These are phyloP conservation scores for Cheilosia vernalis DNA, from an alignment of 2,888 invertebrate species.

Conservation along the genomic window DNA sequence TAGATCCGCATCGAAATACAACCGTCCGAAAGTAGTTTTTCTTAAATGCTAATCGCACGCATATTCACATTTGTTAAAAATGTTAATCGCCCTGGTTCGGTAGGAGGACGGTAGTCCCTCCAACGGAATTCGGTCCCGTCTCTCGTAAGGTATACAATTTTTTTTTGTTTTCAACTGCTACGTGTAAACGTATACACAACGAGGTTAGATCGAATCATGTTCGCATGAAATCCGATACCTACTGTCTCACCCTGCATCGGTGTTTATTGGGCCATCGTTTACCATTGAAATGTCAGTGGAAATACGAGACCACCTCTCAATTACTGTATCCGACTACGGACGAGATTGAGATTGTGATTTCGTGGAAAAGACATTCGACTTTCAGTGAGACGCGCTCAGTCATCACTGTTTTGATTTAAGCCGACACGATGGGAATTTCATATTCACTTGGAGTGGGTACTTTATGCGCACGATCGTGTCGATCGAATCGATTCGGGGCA, in stretches of 20 bases:
- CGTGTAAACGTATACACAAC: slow-evolving; percentile 22
- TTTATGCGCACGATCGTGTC: slow-evolving; percentile 4
- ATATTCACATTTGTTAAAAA: slow-evolving; percentile 63
- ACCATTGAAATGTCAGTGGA: slow-evolving; percentile 63
- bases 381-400: not conserved
- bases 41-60: slow-evolving; percentile 63
- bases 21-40: slow-evolving; percentile 10
- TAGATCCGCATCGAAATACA: not conserved
- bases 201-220: slow-evolving; percentile 58
- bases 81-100: slow-evolving; percentile 23
- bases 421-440: slow-evolving; percentile 17
- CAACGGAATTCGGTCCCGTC: too few relatives aligned
- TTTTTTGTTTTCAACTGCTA: slow-evolving; percentile 5
- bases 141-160: not conserved
- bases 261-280: slow-evolving; percentile 69
- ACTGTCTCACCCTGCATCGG: slow-evolving; percentile 26
- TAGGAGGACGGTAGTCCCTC: too few relatives aligned
- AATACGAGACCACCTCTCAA: slow-evolving; percentile 57
- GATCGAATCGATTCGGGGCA: slow-evolving; percentile 20
- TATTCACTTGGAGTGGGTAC: slow-evolving; percentile 2
- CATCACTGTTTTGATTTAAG: slow-evolving; percentile 26
- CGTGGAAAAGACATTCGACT: slow-evolving; percentile 31
- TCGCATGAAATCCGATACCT: slow-evolving; percentile 58
- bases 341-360: slow-evolving; percentile 28
- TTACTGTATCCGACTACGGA: slow-evolving; percentile 31